Evolutionary conservation across 2,888 invertebrate genomes (phyloP).

Genomic region (Junonia oenone): DNA sequence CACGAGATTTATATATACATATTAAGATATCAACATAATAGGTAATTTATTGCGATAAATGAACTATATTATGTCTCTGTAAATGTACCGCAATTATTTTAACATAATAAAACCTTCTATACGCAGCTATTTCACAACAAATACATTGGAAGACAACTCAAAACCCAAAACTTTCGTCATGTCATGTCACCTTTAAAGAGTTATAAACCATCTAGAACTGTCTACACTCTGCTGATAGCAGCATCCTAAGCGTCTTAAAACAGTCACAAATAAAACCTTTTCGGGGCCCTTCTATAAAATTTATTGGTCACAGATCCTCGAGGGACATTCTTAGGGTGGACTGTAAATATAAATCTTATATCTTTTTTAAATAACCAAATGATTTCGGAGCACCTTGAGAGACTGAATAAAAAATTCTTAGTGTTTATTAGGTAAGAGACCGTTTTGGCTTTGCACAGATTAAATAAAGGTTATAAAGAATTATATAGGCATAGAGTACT

Average conservation of each 20-base stretch:
- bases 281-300: constrained; percentile 42
- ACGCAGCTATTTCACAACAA: too few species aligned
- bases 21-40: too few species aligned
- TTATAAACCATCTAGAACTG: not conserved
- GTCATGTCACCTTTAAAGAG: not conserved
- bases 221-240: not conserved
- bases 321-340: constrained; percentile 9
- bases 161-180: not conserved
- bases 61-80: too few species aligned
- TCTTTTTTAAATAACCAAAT: constrained; percentile 13
- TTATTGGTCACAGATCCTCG: constrained; percentile 35
- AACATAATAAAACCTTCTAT: too few species aligned
- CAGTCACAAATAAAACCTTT: constrained; percentile 38
- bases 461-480: too few species aligned
- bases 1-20: too few species aligned
- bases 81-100: too few species aligned
- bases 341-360: constrained; percentile 23
- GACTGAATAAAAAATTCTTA: not conserved
- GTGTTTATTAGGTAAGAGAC: not conserved
- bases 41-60: too few species aligned
- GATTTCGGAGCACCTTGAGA: not conserved
- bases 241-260: constrained; percentile 16
- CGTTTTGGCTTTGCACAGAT: too few species aligned
- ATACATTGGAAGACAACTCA: not conserved
- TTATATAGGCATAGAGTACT: too few species aligned